Evolutionary conservation across 2,888 invertebrate species (phyloP), one percentile per base, ranked within the genome.

Genomic region (Phyllotreta cruciferae): DNA sequence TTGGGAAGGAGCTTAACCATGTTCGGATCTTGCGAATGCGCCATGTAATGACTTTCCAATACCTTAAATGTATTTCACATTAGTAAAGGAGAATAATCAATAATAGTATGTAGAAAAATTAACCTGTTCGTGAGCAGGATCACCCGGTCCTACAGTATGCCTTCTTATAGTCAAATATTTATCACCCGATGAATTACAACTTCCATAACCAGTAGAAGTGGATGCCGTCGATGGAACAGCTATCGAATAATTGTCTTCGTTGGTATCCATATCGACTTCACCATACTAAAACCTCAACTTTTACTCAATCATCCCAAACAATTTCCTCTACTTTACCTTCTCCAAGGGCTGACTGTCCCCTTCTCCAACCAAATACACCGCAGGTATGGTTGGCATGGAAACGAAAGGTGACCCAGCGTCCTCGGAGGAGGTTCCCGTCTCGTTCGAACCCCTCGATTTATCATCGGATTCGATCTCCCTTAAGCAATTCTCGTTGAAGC

Each of bases 141-240:
- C 94, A 2, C 95, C 95, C 0, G 94, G 94, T 0, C 96, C 96
- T 0, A 97, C 96, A 0, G 97, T 97, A 79, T 97, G 96, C 13
- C 96, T 84, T 41, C 96, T 84, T 54, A 91, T 88, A 52, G 91
- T 90, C 66, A 85, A 80, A 74, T 85, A 85, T 67, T 77, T 78
- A 71, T 82, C 82, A 36, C 79, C 78, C n/a, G 78, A 74, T 58
- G 74, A 60, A 63, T 72, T 60, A 60, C 74, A 71, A 73, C 80
- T 70, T 71, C 78, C 47, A 70, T 78, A 68, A 60, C 75, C 67
- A 62, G 75, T 69, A 61, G 75, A 69, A 10, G 75, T 69, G 0
- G 53, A 60, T 9, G 67, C 72, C 57, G 71, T 72, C 0, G 76
- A 75, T 35, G 78, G 78, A 39, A 79, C 75, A 7, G 77, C 74